Conservation (phyloP, 2,797 vertebrate species). For the Epinephelus coioides region DNA sequence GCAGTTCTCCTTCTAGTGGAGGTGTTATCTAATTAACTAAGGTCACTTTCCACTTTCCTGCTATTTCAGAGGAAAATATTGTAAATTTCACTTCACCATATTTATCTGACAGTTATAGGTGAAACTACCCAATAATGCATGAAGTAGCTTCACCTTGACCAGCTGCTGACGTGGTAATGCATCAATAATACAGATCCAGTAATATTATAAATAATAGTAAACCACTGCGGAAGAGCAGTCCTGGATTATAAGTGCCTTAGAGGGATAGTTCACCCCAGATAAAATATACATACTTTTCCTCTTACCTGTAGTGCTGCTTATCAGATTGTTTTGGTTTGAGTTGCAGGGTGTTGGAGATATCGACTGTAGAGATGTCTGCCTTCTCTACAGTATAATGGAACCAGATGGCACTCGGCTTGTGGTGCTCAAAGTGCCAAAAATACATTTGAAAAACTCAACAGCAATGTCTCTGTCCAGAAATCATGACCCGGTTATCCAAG, state of each 20-base stretch:
- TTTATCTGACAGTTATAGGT: neutral
- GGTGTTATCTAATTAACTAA: neutral
- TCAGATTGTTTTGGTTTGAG: too few relatives aligned
- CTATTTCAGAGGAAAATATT: neutral
- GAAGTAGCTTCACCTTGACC: neutral
- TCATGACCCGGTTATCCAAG: too few relatives aligned
- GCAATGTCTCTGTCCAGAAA: too few relatives aligned
- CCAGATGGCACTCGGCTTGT: too few relatives aligned
- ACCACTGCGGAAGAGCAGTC: neutral
- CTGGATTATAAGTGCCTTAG: neutral
- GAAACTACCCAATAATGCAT: neutral
- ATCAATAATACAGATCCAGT: neutral
- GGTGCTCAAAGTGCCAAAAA: too few relatives aligned
- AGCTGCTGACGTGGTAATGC: neutral
- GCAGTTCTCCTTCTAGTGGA: neutral
- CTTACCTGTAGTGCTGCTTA: too few relatives aligned
- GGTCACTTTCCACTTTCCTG: neutral
- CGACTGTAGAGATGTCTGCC: too few relatives aligned
- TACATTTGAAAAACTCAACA: too few relatives aligned
- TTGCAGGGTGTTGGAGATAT: too few relatives aligned
- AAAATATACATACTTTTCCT: too few relatives aligned
- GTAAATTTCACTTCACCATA: neutral
- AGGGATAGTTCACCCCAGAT: too few relatives aligned
- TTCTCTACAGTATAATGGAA: too few relatives aligned
- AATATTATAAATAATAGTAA: neutral